phyloP scores from a whole-genome alignment of 2,113 vertebrate species.

The Zapornia atra region DNA sequence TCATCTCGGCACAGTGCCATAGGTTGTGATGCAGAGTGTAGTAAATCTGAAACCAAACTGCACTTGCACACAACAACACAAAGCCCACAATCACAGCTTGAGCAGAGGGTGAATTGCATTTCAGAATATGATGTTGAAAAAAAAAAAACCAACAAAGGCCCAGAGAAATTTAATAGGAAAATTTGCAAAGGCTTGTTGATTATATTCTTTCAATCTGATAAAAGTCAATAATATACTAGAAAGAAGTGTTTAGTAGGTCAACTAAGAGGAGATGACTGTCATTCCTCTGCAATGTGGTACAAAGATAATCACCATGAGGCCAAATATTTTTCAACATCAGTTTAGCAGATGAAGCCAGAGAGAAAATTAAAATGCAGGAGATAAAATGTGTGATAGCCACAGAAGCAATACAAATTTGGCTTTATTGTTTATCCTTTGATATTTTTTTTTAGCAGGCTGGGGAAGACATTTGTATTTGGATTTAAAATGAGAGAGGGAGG shows the following conservation, averaged over 20 bases:
- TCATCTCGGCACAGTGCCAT: not conserved
- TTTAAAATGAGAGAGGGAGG: not conserved
- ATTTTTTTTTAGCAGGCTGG: not conserved
- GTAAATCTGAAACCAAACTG: conserved; percentile 19
- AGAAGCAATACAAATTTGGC: conserved; percentile 1
- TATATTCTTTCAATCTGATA: not conserved
- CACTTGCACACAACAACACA: conserved; percentile 1
- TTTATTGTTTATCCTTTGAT: conserved; percentile 5
- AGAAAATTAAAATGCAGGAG: conserved; percentile 9
- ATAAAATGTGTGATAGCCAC: not conserved
- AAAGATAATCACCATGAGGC: not conserved
- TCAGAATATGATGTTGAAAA: not conserved
- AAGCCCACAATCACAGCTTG: not conserved
- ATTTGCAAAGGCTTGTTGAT: not conserved
- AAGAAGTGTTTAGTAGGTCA: not conserved
- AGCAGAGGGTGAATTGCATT: not conserved
- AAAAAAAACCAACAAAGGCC: not conserved
- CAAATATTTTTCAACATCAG: not conserved
- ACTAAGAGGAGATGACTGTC: conserved; percentile 3
- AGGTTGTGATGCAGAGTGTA: not conserved
- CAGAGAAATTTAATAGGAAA: not conserved
- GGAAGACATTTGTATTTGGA: not conserved
- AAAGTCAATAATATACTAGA: not conserved
- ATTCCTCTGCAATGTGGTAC: not conserved
- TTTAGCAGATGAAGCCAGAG: conserved; percentile 9